Conservation (phyloP, 2,888 invertebrate species). For the Callinectes sapidus region DNA sequence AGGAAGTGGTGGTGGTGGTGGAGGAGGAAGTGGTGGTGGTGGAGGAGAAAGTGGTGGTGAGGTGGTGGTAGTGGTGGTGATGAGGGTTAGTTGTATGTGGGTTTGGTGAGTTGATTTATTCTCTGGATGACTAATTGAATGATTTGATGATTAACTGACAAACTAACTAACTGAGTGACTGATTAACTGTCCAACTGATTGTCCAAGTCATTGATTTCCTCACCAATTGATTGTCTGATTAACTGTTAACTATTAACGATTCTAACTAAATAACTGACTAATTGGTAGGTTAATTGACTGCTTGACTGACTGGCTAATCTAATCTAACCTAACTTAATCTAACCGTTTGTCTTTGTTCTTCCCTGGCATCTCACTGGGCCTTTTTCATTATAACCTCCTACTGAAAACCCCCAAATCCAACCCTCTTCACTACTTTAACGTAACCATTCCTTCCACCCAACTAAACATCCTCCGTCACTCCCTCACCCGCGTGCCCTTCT, state of each 20-base stretch:
- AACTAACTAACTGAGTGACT: not conserved
- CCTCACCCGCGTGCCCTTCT: not conserved
- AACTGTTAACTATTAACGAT: too few relatives aligned
- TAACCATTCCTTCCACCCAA: not conserved
- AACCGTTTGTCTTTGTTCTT: not conserved
- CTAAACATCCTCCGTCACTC: not conserved
- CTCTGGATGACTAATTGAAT: not conserved
- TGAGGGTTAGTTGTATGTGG: not conserved
- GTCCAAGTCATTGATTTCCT: too few relatives aligned
- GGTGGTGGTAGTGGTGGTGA: not conserved
- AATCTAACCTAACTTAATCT: too few relatives aligned
- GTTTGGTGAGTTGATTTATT: not conserved
- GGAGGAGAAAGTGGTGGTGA: not conserved
- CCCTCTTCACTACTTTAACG: not conserved
- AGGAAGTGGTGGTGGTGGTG: too few relatives aligned
- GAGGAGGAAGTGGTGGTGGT: not conserved
- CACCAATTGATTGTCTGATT: too few relatives aligned
- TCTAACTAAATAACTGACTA: too few relatives aligned
- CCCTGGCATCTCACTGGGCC: not conserved
- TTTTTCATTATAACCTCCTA: too few relatives aligned
- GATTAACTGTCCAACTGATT: too few relatives aligned
- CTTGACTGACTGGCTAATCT: not conserved
- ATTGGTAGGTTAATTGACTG: too few relatives aligned
- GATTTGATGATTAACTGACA: not conserved
- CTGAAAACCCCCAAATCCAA: too few relatives aligned